Base-by-base conservation (phyloP, 1,140 invertebrate species). In the Trinorchestia longiramus region DNA sequence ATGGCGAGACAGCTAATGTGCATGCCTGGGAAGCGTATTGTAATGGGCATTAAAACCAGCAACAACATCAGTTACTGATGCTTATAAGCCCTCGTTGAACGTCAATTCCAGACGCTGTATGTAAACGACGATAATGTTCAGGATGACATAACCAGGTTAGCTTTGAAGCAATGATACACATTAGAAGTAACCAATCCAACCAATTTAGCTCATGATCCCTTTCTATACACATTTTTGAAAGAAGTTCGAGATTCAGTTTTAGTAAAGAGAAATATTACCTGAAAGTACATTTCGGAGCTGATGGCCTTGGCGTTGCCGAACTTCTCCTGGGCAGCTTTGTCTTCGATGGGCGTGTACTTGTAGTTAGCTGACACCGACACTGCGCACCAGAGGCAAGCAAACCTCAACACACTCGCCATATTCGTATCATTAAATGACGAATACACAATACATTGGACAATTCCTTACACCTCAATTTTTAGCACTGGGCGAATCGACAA, bases 261-360 rank as follows among this genome's bases (percentile, higher is more conserved):
- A 36, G 3, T 36, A 77, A 77, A 77, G 28, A 77, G 3, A 77
- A 15, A 15, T 28, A 28, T 77, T 77, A 98, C 98, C 6, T 98
- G 98, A 97, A 99, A 99, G 97, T 98, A 99, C 97, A 99, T 99
- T 97, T 99, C 99, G 0, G 99, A 99, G 96, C 99, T 99, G 97
- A 99, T 99, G 3, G 99, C 98, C 97, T 99, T 99, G 11, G 99
- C 99, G 97, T 98, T 98, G 43, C 99, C 99, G 97, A 99, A 99
- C 97, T 99, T 99, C 97, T 99, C 99, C 97, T 99, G 99, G 28
- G 99, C 99, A 96, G 98, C 98, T 96, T 98, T 98, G 42, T 96
- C 96, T 36, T 96, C 96, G 40, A 96, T 95, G 43, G 96, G 96
- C 62, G 96, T 96, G 96, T 96, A 96, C 94, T 96, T 96, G 92